Evolutionary conservation across 2,797 vertebrate species (phyloP).

Genomic region (Acomys russatus): DNA sequence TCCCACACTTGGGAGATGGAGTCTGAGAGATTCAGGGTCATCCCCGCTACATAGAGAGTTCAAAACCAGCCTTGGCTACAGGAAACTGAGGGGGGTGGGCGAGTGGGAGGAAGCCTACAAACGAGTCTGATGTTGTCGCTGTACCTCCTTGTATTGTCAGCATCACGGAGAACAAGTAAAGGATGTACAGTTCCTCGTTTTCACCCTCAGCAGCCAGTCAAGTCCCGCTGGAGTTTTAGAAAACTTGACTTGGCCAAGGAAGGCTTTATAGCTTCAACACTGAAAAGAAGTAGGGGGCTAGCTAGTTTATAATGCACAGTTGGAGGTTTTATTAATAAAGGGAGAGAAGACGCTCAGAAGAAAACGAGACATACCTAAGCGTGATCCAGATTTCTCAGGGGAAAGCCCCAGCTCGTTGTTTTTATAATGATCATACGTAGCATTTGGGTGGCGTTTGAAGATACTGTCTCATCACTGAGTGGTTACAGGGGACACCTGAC

Average conservation of each 20-base stretch:
- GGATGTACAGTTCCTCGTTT: neutral
- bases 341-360: neutral
- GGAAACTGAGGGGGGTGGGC: neutral
- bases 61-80: neutral
- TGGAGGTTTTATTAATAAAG: neutral
- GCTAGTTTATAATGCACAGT: neutral
- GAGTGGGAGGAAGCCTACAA: neutral
- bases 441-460: neutral
- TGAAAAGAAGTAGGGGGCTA: neutral
- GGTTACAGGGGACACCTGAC: neutral
- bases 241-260: neutral
- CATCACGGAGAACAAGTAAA: neutral
- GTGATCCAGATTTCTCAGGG: neutral
- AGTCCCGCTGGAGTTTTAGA: neutral
- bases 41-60: neutral
- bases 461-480: neutral
- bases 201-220: neutral
- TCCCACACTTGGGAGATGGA: neutral
- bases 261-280: neutral
- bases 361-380: neutral
- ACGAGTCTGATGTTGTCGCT: neutral
- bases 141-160: neutral
- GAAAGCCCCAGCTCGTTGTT: neutral
- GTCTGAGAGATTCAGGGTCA: neutral
- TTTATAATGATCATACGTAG: neutral